Evolutionary conservation across 2,888 invertebrate species (phyloP), one percentile per base, ranked within the genome.

Genomic region (Papilio protenor): DNA sequence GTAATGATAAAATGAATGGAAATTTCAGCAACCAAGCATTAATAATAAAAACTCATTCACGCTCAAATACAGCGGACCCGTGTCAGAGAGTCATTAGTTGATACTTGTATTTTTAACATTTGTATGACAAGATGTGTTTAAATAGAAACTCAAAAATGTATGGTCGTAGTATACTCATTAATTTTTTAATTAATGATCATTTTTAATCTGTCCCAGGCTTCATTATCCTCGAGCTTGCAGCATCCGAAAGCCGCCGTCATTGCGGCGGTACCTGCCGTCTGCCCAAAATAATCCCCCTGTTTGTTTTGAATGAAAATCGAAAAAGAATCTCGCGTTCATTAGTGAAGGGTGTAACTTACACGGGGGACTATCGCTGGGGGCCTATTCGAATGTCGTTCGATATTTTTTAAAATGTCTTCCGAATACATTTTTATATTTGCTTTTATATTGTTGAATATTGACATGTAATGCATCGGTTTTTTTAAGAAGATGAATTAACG

Each of bases 251-350:
- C 73, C 74, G 55, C 75, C 74, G 79, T 78, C 80, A 80, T 77
- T 80, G 79, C 78, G 76, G 80, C 33, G 33, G 84, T 85, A 87
- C 85, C 86, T 85, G 85, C 86, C 85, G 91, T 90, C 91, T 91
- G 89, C 92, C 92, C 82, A 92, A 92, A 93, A 90, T 90, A 88
- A 87, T 87, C 82, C 83, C 88, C 89, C 89, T 87, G 88, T 87
- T 90, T 91, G 90, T 92, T 92, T 85, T 87, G 85, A 84, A 91
- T 89, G 89, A 93, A 94, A 94, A 94, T 92, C 92, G 90, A 92
- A 93, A 93, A 93, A 93, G 90, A 94, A 92, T 91, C 89, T 87
- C 87, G 85, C 86, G 90, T 92, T 94, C 94, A 93, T 94, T 94
- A 94, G 89, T 85, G 92, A 86, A 89, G 91, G 92, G 92, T 91